These are phyloP conservation scores for Spodoptera litura DNA, from an alignment of 1,140 invertebrate species.

Conservation along the genomic window DNA sequence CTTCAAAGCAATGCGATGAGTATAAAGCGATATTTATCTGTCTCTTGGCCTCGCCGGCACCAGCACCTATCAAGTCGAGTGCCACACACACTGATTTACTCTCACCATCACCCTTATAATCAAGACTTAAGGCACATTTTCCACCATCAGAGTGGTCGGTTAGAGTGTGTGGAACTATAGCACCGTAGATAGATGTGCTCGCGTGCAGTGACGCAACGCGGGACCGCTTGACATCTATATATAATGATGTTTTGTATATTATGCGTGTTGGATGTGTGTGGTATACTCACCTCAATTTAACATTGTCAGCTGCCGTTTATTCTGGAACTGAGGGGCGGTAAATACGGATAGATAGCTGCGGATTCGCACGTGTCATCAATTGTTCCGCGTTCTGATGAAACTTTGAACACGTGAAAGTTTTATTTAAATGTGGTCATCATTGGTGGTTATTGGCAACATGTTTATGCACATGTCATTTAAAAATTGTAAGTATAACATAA, in stretches of 20 bases:
- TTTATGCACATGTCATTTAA: not conserved
- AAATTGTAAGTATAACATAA: not conserved
- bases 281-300: constrained; percentile 15
- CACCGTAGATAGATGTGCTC: constrained; percentile 52
- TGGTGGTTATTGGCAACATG: not conserved
- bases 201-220: constrained; percentile 54
- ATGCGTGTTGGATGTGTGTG: constrained; percentile 42
- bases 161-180: constrained; percentile 43
- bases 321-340: not conserved
- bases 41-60: constrained; percentile 71
- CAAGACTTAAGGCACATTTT: constrained; percentile 28
- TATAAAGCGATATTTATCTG: constrained; percentile 75
- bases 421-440: too few species aligned
- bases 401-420: not conserved
- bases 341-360: not conserved
- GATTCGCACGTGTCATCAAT: not conserved
- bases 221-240: constrained; percentile 50
- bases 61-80: constrained; percentile 62
- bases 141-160: not conserved
- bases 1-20: constrained; percentile 65
- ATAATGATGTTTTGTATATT: constrained; percentile 46
- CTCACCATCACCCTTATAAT: constrained; percentile 1
- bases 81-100: constrained; percentile 52
- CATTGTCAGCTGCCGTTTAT: constrained; percentile 26
- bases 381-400: not conserved